phyloP scores from a whole-genome alignment of 2,113 vertebrate genomes.

The Isichthys henryi region DNA sequence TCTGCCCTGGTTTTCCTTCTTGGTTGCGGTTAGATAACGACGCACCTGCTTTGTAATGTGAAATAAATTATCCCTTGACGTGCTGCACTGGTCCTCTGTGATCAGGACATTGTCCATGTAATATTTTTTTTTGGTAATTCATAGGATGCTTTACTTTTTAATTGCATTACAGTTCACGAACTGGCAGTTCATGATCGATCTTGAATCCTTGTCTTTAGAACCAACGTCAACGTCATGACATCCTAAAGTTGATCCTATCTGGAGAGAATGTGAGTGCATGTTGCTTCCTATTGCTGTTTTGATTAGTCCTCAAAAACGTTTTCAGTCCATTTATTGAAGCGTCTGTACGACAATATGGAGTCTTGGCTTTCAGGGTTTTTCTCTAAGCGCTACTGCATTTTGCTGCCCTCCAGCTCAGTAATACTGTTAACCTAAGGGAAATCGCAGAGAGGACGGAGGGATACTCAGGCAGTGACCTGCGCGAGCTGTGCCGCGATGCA shows the following conservation, averaged over 20 bases:
- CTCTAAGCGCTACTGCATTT: too few relatives aligned
- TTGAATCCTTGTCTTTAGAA: conserved; percentile 41
- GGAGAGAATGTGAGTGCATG: conserved; percentile 61
- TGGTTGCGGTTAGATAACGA: background rate
- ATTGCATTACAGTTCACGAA: background rate
- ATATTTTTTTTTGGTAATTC: background rate
- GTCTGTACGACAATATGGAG: conserved; percentile 3
- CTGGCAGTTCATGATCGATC: background rate
- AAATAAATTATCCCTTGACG: background rate
- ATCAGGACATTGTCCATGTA: background rate
- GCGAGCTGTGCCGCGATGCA: conserved; percentile 65
- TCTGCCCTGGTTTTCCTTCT: background rate
- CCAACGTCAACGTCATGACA: conserved; percentile 58
- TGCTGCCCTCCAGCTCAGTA: conserved; percentile 54
- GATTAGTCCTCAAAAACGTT: background rate
- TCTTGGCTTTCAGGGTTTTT: background rate
- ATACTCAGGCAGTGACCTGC: conserved; percentile 66
- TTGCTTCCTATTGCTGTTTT: background rate
- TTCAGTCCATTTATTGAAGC: background rate
- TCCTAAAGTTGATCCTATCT: conserved; percentile 63
- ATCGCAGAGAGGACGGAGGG: conserved; percentile 59
- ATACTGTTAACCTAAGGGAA: conserved; percentile 61
- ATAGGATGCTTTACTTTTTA: background rate
- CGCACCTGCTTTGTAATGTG: background rate
- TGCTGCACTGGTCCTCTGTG: background rate